Conservation (phyloP, 1,140 invertebrate genomes). For the Melipona quadrifasciata region DNA sequence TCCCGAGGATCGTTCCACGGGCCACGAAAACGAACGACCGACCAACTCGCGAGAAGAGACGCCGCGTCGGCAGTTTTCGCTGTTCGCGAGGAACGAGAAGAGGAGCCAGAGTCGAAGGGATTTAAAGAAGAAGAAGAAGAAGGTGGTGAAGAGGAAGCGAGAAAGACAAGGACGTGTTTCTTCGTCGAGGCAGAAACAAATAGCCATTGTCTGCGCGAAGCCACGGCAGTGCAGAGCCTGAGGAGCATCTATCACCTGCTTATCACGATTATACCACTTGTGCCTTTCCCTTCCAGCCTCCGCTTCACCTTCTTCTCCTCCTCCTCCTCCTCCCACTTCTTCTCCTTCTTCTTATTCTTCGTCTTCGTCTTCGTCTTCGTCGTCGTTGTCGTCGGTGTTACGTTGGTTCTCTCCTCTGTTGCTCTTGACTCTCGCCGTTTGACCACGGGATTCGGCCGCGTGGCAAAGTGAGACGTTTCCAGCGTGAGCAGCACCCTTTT, state of each 20-base stretch:
- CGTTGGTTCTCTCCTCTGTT: constrained; percentile 35
- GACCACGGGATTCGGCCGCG: neutral
- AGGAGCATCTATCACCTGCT: constrained; percentile 82
- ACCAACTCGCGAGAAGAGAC: constrained; percentile 8
- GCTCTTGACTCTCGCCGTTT: constrained; percentile 4
- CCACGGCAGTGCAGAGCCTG: constrained; percentile 75
- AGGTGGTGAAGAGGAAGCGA: constrained; percentile 29
- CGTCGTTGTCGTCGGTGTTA: constrained; percentile 27
- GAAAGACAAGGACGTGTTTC: constrained; percentile 56
- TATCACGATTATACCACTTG: constrained; percentile 82
- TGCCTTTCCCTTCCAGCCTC: constrained; percentile 69
- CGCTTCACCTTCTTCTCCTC: constrained; percentile 20
- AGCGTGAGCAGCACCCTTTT: constrained; percentile 41
- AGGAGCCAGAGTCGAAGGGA: neutral
- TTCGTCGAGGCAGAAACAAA: constrained; percentile 79
- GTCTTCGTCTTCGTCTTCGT: neutral
- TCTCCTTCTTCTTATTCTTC: neutral
- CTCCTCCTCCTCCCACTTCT: constrained; percentile 6
- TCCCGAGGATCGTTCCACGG: constrained; percentile 39
- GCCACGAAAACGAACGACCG: constrained; percentile 9
- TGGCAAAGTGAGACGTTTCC: constrained; percentile 61
- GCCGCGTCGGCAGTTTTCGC: no score
- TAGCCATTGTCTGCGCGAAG: constrained; percentile 80
- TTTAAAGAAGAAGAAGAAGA: neutral
- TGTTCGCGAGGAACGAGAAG: no score